Evolutionary conservation across 2,113 vertebrate species (phyloP), one percentile per base, ranked within the genome.

Genomic region (Manacus vitellinus): DNA sequence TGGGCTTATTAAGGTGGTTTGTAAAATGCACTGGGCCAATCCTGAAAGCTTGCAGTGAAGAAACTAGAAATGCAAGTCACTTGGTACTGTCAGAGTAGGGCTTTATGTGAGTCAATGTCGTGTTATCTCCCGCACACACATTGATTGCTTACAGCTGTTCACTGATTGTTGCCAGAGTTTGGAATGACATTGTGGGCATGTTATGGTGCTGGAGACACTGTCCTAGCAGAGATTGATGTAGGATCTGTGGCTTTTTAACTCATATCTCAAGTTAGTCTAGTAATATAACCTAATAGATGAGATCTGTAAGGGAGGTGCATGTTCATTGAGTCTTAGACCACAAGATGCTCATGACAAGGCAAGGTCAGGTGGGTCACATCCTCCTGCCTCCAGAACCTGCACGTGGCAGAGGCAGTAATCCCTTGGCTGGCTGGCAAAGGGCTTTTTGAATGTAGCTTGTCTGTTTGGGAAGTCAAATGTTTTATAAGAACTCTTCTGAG

Each of bases 101-200:
- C 49, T 85, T 9, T 23, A 2, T 28, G 20, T 46, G 58, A 81
- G 58, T 51, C 47, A 71, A 8, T 4, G 0, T 47, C 19, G 9
- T 67, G 35, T 41, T 24, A 21, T 43, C 25, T 61, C 37, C 31
- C 24, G 2, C 19, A 9, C 19, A 7, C 25, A 3, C 22, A 6
- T 1, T 0, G 54, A 28, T 43, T 46, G 65, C 89, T 80, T 59
- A 35, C 65, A 84, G 88, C 65, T 63, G 72, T 51, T 84, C 56
- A 30, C 80, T 84, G 80, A 71, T 56, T 51, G 65, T 12, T 1
- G 7, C 27, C 35, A 41, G 41, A 33, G 61, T 13, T 55, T 5
- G 8, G 46, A 63, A 17, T 12, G 41, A n/a, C 31, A 20, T 2
- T 33, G 73, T 30, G 70, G 49, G 33, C 46, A 61, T 0, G 0